Evolutionary conservation across 2,888 invertebrate genomes (phyloP), one percentile per base, ranked within the genome.

Genomic region (Capitulum mitella): DNA sequence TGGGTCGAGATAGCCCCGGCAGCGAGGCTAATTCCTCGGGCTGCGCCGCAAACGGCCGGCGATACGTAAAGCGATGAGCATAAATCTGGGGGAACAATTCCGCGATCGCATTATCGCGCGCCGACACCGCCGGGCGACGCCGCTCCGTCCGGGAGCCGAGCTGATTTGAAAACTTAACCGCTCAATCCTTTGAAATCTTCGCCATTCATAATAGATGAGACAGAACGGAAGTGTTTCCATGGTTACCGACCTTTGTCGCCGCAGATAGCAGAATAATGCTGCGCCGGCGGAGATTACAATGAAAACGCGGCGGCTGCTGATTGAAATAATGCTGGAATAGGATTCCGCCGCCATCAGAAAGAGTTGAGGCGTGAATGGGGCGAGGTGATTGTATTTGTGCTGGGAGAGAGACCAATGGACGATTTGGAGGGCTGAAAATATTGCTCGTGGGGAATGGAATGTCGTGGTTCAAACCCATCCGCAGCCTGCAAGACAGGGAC

Each of bases 131-230:
- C 22, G 14, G 12, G 22, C 61, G 61, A 32, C 29, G 61, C 14
- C 19, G 22, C 26, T 32, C 5, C 22, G 34, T 14, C 29, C 37
- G 5, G 22, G 5, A 3, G 22, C 22, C 8, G 22, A 0, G 16
- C 70, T 70, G 70, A 70, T 70, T 34, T 37, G 70, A 70, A 70
- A 70, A 70, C 70, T 70, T 70, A 70, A 70, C 70, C 70, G 70
- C 70, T 75, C 75, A 75, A 75, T 75, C 75, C 75, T 75, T 75
- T 75, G 43, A 75, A 75, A 43, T 46, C 75, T 75, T n/a, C 43
- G 43, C 75, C 75, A 75, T 43, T 46, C 75, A 75, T 75, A 75
- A 75, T 46, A 46, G 75, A 75, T 75, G 75, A 46, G 43, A 46
- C 43, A 43, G 75, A 75, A 43, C 75, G 75, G 75, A 75, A 75